Percentiles rank a stretch among this genome's conserved stretches.
phyloP scores from a whole-genome alignment of 2,797 vertebrate genomes.

The Ceryle rudis region DNA sequence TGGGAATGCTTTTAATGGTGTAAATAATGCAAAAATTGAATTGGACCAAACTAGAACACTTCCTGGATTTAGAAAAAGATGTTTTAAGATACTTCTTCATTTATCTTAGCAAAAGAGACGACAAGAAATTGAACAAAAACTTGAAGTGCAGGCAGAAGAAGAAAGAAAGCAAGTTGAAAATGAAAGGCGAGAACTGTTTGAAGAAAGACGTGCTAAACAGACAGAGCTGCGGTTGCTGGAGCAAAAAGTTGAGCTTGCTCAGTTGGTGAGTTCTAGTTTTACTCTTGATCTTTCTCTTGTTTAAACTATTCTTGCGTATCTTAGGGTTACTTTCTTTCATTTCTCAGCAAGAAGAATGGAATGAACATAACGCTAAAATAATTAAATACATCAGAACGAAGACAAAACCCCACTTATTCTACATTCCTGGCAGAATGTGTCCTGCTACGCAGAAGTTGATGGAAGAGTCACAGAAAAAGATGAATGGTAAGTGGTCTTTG shows the following conservation, averaged over 20 bases:
- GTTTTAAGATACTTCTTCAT: neutral
- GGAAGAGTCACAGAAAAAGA: constrained; percentile 97
- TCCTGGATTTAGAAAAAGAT: neutral
- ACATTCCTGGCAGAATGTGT: constrained; percentile 94
- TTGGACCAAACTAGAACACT: neutral
- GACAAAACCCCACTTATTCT: constrained; percentile 95
- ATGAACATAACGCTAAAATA: constrained; percentile 92
- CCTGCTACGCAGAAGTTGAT: constrained; percentile 94
- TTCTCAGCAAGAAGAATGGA: constrained; percentile 98
- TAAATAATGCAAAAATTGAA: neutral
- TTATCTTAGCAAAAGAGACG: constrained; percentile 90
- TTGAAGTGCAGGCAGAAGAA: constrained; percentile 96
- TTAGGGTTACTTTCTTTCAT: constrained; percentile 29
- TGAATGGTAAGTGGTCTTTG: constrained; percentile 86
- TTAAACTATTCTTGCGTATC: neutral
- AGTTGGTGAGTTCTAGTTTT: constrained; percentile 86
- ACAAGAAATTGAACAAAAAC: constrained; percentile 97
- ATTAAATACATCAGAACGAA: constrained; percentile 97
- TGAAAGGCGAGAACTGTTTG: constrained; percentile 95
- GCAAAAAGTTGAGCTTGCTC: constrained; percentile 98
- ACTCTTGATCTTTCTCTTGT: neutral
- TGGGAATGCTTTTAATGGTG: neutral
- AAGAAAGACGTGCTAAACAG: constrained; percentile 96
- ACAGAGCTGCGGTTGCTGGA: constrained; percentile 95
- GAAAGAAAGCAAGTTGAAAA: constrained; percentile 95